Base-by-base conservation (phyloP, 2,797 vertebrate species). In the Pseudomugil tenellus region DNA sequence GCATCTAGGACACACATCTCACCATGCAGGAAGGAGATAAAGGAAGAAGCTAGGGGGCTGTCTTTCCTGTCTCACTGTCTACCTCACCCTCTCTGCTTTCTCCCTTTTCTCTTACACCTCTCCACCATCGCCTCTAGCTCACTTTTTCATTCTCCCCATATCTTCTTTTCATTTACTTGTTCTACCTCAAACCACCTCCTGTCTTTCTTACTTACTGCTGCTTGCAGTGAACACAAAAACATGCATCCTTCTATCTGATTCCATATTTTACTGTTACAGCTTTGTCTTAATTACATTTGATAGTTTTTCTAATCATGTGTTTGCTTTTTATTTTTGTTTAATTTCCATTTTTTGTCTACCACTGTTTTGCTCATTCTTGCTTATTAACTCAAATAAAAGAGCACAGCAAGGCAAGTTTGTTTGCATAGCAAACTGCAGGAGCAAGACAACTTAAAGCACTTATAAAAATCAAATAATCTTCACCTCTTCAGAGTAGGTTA, bases 1-100 rank as follows among this genome's bases (percentile, higher is more conserved):
- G 92, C 93, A 95, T 96, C 95, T 95, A 95, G 95, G 95, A 96
- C 94, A 94, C 94, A 95, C 89, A 89, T 95, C 93, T 95, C 92
- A 83, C 91, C 89, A 92, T 89, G 89, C 94, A 93, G 95, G 92
- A 89, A 92, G 91, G 90, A 91, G 92, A 93, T 93, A 91, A 92
- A 93, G 91, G 90, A 92, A 93, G 91, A 88, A 90, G 86, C 91
- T 88, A 92, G 90, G 89, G 90, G 92, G 92, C 89, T 72, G 92
- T 93, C 91, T 91, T 91, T 93, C 90, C 90, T 92, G 91, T 92
- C 91, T 92, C 87, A 72, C 88, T 89, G 71, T 76, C 85, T 85
- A 76, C 61, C 82, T 88, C 86, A 58, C 77, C 49, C 74, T 58
- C 76, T 59, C 57, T 74, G 62, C 76, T 85, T 71, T 80, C 85